Evolutionary conservation across 2,113 vertebrate genomes (phyloP).

Genomic region (Turdus rufiventris): DNA sequence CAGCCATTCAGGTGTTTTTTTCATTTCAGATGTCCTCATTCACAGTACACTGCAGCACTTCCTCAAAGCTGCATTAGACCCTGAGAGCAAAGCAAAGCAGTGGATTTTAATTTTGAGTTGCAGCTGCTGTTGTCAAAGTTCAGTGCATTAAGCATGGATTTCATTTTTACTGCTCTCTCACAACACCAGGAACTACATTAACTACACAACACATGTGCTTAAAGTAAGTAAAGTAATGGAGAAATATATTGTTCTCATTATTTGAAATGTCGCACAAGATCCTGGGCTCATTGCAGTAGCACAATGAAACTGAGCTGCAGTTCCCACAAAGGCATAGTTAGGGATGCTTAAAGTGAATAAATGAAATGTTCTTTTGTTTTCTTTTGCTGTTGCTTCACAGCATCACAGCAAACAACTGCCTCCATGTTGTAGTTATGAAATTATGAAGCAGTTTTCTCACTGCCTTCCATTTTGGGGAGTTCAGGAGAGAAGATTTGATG

Average conservation of each 20-base stretch:
- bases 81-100: constrained; percentile 13
- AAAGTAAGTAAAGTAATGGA: constrained; percentile 16
- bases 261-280: constrained; percentile 12
- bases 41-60: background rate
- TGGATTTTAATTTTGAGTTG: constrained; percentile 59
- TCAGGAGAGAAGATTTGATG: background rate
- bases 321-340: background rate
- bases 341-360: background rate
- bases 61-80: background rate
- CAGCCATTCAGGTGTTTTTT: background rate
- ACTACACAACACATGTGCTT: constrained; percentile 17
- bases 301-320: background rate
- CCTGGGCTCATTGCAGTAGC: background rate
- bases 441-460: background rate
- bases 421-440: background rate
- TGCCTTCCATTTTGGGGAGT: rapidly evolving
- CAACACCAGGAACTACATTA: constrained; percentile 41
- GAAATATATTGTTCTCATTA: constrained; percentile 22
- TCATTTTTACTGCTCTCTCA: constrained; percentile 27
- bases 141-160: constrained; percentile 44
- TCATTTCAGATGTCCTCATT: constrained; percentile 17
- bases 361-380: background rate
- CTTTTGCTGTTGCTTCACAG: background rate
- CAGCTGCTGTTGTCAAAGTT: constrained; percentile 56
- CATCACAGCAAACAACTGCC: background rate